Percentiles rank a stretch among this genome's conserved stretches.
These are phyloP conservation scores for Acipenser ruthenus DNA, from an alignment of 2,797 vertebrate species.

Conservation along the genomic window DNA sequence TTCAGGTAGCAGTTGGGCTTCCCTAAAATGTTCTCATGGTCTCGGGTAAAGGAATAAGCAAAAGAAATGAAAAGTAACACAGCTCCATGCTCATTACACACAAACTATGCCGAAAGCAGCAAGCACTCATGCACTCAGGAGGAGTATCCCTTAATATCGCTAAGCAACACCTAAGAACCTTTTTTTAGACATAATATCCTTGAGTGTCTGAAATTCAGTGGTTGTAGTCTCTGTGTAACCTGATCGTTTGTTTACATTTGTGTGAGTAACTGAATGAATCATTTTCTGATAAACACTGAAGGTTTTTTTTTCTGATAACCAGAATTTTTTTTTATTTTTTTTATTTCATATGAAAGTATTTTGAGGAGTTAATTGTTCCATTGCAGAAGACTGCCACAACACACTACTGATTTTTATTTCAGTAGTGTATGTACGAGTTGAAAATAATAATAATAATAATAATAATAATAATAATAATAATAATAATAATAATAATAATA, in stretches of 20 bases:
- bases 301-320: neutral
- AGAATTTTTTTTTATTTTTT: constrained; percentile 3
- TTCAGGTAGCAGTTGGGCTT: neutral
- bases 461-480: no score
- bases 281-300: no score
- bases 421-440: no score
- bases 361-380: no score
- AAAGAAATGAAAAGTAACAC: constrained; percentile 22
- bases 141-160: constrained; percentile 25
- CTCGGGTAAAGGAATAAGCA: constrained; percentile 27
- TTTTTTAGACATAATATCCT: constrained; percentile 11
- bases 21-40: constrained; percentile 16
- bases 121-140: constrained; percentile 18
- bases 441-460: no score
- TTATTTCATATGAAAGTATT: neutral
- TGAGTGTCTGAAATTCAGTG: constrained; percentile 3
- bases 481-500: no score
- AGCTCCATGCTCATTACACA: constrained; percentile 19
- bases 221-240: constrained; percentile 2
- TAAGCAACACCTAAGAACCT: constrained; percentile 10
- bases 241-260: neutral
- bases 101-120: constrained; percentile 13
- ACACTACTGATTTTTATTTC: no score
- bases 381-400: no score
- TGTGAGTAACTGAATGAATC: neutral